Conservation (phyloP, 2,888 invertebrate genomes). For the Idaea aversata region DNA sequence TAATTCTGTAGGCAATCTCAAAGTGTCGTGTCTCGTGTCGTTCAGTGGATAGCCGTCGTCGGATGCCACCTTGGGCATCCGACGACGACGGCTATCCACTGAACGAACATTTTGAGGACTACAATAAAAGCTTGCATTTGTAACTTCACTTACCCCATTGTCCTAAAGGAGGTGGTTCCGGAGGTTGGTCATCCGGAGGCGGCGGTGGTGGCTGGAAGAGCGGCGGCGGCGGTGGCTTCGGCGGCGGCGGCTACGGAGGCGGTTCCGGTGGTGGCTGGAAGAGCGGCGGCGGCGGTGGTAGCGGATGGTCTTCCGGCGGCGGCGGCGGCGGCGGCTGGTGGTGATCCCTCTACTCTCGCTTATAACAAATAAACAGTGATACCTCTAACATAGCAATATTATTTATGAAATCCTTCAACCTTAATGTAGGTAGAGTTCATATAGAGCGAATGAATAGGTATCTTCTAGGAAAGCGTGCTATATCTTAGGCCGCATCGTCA, state of each 20-base stretch:
- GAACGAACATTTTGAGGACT: too few species aligned
- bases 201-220: slow-evolving; percentile 41
- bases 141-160: background rate
- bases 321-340: slow-evolving; percentile 50
- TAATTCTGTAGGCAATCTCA: too few species aligned
- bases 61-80: too few species aligned
- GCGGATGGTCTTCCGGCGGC: slow-evolving; percentile 31
- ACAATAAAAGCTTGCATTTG: too few species aligned
- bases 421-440: too few species aligned
- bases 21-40: too few species aligned
- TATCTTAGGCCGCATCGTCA: too few species aligned
- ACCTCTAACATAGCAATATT: slow-evolving; percentile 32
- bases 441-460: too few species aligned
- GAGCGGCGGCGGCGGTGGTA: slow-evolving; percentile 39
- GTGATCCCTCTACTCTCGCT: slow-evolving; percentile 47
- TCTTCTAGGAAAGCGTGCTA: too few species aligned
- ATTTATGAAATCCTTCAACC: background rate
- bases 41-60: too few species aligned
- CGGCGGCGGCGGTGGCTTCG: slow-evolving; percentile 44
- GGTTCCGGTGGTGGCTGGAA: slow-evolving; percentile 48
- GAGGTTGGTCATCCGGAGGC: slow-evolving; percentile 32
- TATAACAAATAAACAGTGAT: slow-evolving; percentile 59
- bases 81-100: too few species aligned
- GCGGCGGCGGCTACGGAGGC: slow-evolving; percentile 40
- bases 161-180: slow-evolving; percentile 7